Conservation (phyloP, 2,797 vertebrate genomes). For the Cercopithecus petaurista region DNA sequence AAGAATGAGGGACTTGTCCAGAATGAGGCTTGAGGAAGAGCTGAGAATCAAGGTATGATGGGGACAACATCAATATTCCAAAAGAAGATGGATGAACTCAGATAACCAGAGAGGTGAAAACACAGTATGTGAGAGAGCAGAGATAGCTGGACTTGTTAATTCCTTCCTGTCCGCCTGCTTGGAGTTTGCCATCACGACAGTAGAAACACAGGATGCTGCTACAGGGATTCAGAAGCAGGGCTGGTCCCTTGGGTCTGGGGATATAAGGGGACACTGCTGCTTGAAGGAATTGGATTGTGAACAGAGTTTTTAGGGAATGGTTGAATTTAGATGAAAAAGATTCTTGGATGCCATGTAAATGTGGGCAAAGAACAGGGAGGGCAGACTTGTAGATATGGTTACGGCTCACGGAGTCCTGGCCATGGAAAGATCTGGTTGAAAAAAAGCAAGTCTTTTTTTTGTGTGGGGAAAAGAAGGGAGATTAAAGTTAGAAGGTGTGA, state of each 20-base stretch:
- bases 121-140: rapidly evolving
- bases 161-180: neutral
- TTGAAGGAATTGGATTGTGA: neutral
- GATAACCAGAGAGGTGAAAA: neutral
- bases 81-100: neutral
- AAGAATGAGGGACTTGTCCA: neutral
- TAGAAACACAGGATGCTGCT: rapidly evolving
- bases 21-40: neutral
- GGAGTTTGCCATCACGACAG: rapidly evolving
- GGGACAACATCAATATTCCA: rapidly evolving
- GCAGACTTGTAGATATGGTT: neutral
- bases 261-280: too few relatives aligned
- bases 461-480: neutral
- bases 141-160: rapidly evolving
- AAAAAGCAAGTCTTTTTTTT: neutral
- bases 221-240: too few relatives aligned
- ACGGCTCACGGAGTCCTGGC: neutral
- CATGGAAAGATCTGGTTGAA: neutral
- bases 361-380: neutral
- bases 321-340: neutral
- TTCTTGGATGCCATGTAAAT: too few relatives aligned
- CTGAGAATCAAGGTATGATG: neutral
- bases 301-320: neutral
- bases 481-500: neutral
- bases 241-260: neutral